Base-by-base conservation (phyloP, 2,888 invertebrate species). In the Coecobrya sp. region DNA sequence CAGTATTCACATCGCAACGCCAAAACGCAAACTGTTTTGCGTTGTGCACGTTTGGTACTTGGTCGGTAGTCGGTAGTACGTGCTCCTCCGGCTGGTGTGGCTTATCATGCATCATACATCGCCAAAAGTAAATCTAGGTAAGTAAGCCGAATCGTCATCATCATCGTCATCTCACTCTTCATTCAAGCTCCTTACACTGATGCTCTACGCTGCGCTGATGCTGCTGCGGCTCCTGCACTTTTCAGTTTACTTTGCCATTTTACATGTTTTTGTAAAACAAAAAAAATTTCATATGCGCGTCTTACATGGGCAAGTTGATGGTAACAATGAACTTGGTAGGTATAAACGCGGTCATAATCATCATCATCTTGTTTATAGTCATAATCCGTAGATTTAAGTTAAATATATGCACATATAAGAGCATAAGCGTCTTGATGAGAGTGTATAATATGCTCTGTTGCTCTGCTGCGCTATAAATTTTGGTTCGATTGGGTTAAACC, bases 51-150 rank as follows among this genome's bases (percentile, higher is more conserved):
- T 70, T 68, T 70, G 42, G 8, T 27, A 4, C 13, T 68, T 11
- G 62, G 2, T 7, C 16, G 52, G 1, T 52, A 45, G 55, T 2
- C 8, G 25, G 11, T 25, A 22, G 65, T 65, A 65, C 65, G 65
- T 73, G 73, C 22, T 11, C 25, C 22, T 59, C n/a, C 10, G 55
- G 1, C 27, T 65, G 10, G 11, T 10, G 16, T 36, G 11, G 70
- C 25, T 42, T 30, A 10, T 36, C 79, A 79, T 65, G 76, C 87
- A 62, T 49, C 81, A 55, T 25, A 59, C 52, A 86, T 25, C 36
- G n/a, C 81, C 88, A 65, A 88, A 88, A 81, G 62, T 87, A 62
- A 88, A 88, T 81, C 88, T 88, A 88, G 88, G 88, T 88, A 88
- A 88, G 88, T 88, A 88, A 88, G 88, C 19, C 88, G 85, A 82